A percentile compares a stretch with the other conserved stretches of the same genome.
Evolutionary conservation across 2,113 vertebrate species (phyloP).

Genomic region (Suncus etruscus): DNA sequence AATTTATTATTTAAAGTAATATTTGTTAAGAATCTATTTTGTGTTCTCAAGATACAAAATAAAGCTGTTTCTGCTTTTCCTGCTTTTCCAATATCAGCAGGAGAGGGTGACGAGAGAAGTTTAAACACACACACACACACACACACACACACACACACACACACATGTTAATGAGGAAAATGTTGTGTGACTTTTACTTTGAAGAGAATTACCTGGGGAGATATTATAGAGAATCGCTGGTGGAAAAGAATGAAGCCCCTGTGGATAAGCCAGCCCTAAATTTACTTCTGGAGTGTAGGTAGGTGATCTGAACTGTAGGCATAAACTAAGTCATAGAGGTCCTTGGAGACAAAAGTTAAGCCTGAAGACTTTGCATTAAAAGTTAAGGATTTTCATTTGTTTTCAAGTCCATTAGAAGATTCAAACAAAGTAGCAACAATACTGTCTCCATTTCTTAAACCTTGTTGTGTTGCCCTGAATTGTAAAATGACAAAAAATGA

Average conservation of each 20-base stretch:
- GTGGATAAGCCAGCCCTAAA: background rate
- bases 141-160: no score
- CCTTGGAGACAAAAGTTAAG: background rate
- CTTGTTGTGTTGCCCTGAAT: background rate
- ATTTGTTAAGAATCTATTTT: background rate
- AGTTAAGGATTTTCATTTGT: background rate
- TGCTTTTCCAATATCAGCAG: background rate
- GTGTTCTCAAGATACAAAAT: conserved; percentile 16
- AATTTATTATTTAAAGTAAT: background rate
- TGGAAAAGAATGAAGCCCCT: background rate
- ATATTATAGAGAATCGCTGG: background rate
- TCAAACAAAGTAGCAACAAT: background rate
- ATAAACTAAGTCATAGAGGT: background rate
- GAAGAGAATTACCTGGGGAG: background rate
- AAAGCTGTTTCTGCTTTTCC: background rate
- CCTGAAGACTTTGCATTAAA: no score
- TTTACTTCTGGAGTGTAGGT: background rate
- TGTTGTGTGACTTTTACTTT: background rate
- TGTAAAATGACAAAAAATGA: background rate
- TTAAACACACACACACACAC: no score
- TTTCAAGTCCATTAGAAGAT: conserved; percentile 2
- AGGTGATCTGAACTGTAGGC: background rate
- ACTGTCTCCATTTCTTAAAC: conserved; percentile 16
- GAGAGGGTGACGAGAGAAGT: background rate
- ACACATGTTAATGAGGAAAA: background rate